Evolutionary conservation across 1,140 invertebrate species (phyloP), one percentile per base, ranked within the genome.

Genomic region (Araneus ventricosus): DNA sequence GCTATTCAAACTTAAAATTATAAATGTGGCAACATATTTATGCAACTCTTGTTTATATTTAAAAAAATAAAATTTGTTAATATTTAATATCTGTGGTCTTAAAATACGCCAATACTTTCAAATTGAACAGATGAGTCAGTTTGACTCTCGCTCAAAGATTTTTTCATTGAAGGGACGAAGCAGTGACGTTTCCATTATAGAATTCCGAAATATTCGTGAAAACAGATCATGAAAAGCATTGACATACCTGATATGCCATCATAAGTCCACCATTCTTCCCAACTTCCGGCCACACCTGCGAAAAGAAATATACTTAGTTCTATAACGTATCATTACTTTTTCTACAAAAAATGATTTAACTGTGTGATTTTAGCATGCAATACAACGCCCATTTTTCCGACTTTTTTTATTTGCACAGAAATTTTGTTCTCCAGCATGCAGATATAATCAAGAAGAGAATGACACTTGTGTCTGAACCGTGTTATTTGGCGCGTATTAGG

Each of bases 211-310:
- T 34, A 75, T 75, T 34, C 70, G 30, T 75, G 70, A 75, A 75
- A 75, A 37, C 30, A 75, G 70, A 84, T 84, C 45, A 45, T 84
- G 45, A 57, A 52, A 30, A 84, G 20, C 27, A 52, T 57, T 52
- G 37, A 87, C 85, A 93, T 90, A 94, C 94, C 94, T 52, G 94
- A 94, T 41, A 94, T 94, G n/a, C 94, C 94, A 91, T 94, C 94
- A 59, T 94, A 94, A 34, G 94, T 94, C 94, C 94, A 94, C 94
- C 94, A 94, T 41, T 94, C 91, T 85, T 94, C 93, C 94, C 94
- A 94, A 79, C 93, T 93, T 87, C 85, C 88, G n/a, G 86, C 82
- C 59, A 86, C 88, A 70, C 88, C 93, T 93, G 67, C 57, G 30
- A 79, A 85, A 52, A 89, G 61, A 75, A 92, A 67, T 70, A 57